Base-by-base conservation (phyloP, 2,888 invertebrate species). In the Galerucella calmariensis region DNA sequence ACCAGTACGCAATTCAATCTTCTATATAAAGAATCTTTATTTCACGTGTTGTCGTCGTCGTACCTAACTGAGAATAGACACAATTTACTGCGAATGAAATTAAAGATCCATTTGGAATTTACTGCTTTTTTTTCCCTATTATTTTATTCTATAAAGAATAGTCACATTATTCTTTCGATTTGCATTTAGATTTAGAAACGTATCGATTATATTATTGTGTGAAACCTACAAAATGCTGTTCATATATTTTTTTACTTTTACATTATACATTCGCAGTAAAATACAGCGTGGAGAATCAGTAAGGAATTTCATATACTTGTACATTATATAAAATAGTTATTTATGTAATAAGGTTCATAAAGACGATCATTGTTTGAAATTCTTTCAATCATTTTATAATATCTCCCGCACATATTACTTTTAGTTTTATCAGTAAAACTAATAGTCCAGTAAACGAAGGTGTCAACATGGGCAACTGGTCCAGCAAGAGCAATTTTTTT, bases 11-110 rank as follows among this genome's bases (percentile, higher is more conserved):
- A 41, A 44, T 59, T 59, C 46, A 68, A 68, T 58, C 56, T 59
- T 58, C 68, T 68, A 59, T 68, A 68, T 68, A 68, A 59, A 68
- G 68, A 68, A 46, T 58, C 41, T 35, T 41, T 44, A 46, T 35
- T 24, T 20, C 56, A 68, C 27, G 46, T 41, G 58, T 68, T 59
- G 68, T 58, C 67, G 63, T 63, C 63, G 41, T 41, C 46, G 5
- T 35, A 59, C 68, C 68, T 53, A 59, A 58, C 59, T 44, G n/a
- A 68, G 68, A 68, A 59, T 2, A 56, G 53, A 53, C 10, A 56
- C 35, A 56, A 67, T 41, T 56, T 67, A 67, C 53, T 35, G 56
- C 27, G 16, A 65, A n/a, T 6, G 44, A 65, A 46, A 44, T 16
- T 16, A 65, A 65, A 63, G 44, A 44, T 35, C 35, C 41, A 27